Conservation (phyloP, 2,797 vertebrate genomes). For the Petrocephalus schoutedeni region DNA sequence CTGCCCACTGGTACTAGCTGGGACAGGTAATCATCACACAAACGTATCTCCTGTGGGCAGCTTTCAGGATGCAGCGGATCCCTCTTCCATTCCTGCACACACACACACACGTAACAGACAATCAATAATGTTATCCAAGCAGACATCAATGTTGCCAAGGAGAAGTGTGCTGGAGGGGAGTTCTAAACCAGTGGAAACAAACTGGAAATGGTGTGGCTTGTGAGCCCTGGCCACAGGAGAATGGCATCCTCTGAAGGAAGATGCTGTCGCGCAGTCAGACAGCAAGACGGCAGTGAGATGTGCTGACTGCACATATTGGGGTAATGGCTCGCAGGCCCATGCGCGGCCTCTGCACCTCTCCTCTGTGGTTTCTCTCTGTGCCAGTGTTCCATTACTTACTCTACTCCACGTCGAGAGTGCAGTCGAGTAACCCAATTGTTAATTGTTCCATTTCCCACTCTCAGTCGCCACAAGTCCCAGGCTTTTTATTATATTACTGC, state of each 20-base stretch:
- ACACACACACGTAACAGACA: conserved; percentile 29
- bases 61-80: conserved; percentile 58
- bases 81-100: conserved; percentile 65
- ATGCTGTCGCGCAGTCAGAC: neutral
- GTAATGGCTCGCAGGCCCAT: neutral
- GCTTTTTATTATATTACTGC: conserved; percentile 14
- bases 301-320: neutral
- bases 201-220: neutral
- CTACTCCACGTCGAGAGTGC: neutral
- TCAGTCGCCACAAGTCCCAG: neutral
- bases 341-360: neutral
- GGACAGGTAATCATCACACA: conserved; percentile 57
- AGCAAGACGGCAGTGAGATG: neutral
- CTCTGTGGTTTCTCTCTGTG: neutral
- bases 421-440: conserved; percentile 2
- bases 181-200: neutral
- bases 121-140: neutral
- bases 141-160: neutral
- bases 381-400: conserved; percentile 13
- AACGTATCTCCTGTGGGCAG: conserved; percentile 51
- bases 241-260: neutral
- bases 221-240: neutral
- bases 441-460: conserved; percentile 4
- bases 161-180: neutral
- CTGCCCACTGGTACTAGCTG: conserved; percentile 59